Percentiles rank a stretch among this genome's conserved stretches.
phyloP scores from a whole-genome alignment of 1,140 invertebrate species.

The Aphaenogaster floridana region DNA sequence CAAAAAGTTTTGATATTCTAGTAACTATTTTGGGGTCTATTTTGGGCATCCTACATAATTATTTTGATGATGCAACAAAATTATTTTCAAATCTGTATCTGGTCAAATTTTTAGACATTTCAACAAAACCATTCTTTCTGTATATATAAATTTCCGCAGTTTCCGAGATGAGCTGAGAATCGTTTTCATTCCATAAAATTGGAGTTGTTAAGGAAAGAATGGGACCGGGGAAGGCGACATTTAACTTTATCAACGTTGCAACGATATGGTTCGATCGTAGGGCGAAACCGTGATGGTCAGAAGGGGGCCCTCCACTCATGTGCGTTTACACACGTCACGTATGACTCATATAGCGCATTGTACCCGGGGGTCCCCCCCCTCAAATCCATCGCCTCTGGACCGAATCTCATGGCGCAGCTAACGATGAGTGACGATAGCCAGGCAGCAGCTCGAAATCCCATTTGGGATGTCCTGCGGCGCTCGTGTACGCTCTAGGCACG shows the following conservation, averaged over 20 bases:
- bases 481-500: constrained; percentile 15
- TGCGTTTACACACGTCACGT: constrained; percentile 53
- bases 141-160: not conserved
- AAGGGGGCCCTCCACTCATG: constrained; percentile 19
- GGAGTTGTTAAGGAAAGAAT: not conserved
- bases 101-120: too few species aligned
- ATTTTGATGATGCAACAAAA: too few species aligned
- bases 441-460: constrained; percentile 41
- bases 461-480: constrained; percentile 53
- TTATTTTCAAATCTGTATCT: too few species aligned
- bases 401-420: constrained; percentile 51
- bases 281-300: constrained; percentile 40
- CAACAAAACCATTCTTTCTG: too few species aligned
- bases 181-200: constrained; percentile 20
- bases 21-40: too few species aligned
- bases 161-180: not conserved
- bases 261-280: constrained; percentile 30
- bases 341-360: constrained; percentile 57
- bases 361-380: not conserved
- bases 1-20: too few species aligned
- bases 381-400: constrained; percentile 59
- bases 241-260: constrained; percentile 42
- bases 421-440: constrained; percentile 62
- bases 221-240: not conserved
- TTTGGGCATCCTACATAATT: too few species aligned